Conservation (phyloP, 2,888 invertebrate species). For the Drosophila parthenogenetica region DNA sequence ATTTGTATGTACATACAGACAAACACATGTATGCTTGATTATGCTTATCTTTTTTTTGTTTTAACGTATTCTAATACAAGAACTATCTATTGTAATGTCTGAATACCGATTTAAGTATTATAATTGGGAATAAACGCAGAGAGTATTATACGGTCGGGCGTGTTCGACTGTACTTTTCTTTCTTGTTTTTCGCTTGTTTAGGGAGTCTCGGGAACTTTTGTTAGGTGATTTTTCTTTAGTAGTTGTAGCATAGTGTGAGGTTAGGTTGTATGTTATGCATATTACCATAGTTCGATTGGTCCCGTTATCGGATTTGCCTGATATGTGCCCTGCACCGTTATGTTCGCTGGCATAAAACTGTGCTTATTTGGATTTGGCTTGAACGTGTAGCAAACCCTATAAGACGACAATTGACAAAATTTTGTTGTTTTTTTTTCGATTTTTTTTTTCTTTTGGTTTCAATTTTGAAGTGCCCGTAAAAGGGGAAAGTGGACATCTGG, state of each 20-base stretch:
- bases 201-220: not conserved
- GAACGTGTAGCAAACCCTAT: constrained; percentile 84
- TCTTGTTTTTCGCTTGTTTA: not conserved
- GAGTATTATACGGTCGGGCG: too few species aligned
- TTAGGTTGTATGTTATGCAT: constrained; percentile 37
- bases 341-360: constrained; percentile 83
- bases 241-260: not conserved
- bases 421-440: too few species aligned
- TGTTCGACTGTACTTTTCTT: too few species aligned
- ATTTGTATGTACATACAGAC: too few species aligned
- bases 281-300: constrained; percentile 84
- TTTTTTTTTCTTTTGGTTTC: not conserved
- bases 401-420: constrained; percentile 59
- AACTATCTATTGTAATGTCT: too few species aligned
- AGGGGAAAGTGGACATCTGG: not conserved
- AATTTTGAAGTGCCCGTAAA: not conserved
- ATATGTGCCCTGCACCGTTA: constrained; percentile 83
- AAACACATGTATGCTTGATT: too few species aligned
- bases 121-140: too few species aligned
- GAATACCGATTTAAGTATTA: too few species aligned
- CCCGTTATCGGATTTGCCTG: constrained; percentile 83
- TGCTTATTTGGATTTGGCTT: constrained; percentile 84
- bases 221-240: not conserved
- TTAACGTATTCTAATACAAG: too few species aligned
- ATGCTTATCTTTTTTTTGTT: too few species aligned